Evolutionary conservation across 2,888 invertebrate species (phyloP), one percentile per base, ranked within the genome.

Genomic region (Drosophila neonasuta): DNA sequence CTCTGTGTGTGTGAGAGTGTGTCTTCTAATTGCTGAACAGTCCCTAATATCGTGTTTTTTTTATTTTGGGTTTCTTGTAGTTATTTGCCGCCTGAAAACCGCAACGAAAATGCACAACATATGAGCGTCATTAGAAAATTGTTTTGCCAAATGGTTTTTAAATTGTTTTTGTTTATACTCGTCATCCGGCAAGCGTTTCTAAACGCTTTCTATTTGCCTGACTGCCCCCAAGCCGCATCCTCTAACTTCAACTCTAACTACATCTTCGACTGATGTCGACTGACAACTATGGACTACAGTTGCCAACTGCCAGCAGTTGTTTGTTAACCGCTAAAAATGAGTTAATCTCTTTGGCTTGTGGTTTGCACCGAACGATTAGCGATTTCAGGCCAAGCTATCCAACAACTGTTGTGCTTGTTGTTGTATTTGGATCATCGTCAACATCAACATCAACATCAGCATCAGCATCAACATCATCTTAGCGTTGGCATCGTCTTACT

Each of bases 61-160:
- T 42, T 41, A 32, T 65, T 61, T 45, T 44, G 30, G 63, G 56
- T 54, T 44, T 49, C 49, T 24, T 24, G 24, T 24, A 45, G 68
- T 66, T 77, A 76, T 74, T 75, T 78, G 65, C 69, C 68, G 71
- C 42, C 64, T 66, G 67, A 72, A 82, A 84, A 84, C 84, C 84
- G 87, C 84, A 86, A 86, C 80, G 72, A 73, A 82, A 78, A 77
- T 83, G 61, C 77, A 77, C 82, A 82, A 71, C 82, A 80, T 85
- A 75, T 80, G 86, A 79, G 67, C 75, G 87, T 87, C 87, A 87
- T 85, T 87, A 87, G 83, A 83, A 80, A 85, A 86, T 83, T 87
- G 86, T 87, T 87, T 85, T 87, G 85, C 83, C 84, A 85, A 85
- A 85, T 85, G 87, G 85, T 74, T 87, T 85, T 85, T 87, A 87